These are phyloP conservation scores for Pollicipes pollicipes DNA, from an alignment of 1,140 invertebrate genomes.

Conservation along the genomic window DNA sequence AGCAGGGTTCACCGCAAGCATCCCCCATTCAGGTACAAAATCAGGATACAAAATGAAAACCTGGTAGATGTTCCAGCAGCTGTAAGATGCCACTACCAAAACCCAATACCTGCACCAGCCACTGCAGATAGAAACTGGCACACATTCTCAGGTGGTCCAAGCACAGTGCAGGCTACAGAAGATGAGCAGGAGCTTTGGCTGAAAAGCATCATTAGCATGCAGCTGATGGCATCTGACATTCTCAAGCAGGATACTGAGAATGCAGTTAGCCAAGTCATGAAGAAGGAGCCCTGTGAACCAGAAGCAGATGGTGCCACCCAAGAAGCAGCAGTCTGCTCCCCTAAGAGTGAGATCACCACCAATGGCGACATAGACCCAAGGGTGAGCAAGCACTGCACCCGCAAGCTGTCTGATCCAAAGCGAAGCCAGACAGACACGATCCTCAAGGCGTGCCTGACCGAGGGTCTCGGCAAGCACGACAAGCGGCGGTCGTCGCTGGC, in stretches of 20 bases:
- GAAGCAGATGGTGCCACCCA: background rate
- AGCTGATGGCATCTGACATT: background rate
- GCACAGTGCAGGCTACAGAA: background rate
- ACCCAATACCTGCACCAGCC: background rate
- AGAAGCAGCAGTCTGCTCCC: no score
- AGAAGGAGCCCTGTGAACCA: background rate
- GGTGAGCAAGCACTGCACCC: background rate
- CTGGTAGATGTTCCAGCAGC: conserved; percentile 1
- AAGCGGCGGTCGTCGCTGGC: background rate
- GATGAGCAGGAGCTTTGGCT: conserved; percentile 1
- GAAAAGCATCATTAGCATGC: background rate
- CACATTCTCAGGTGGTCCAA: background rate
- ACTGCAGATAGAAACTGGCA: background rate
- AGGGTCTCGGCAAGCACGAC: background rate
- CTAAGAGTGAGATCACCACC: background rate
- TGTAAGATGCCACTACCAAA: conserved; percentile 4
- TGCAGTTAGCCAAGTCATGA: background rate
- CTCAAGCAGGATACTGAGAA: background rate
- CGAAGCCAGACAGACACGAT: background rate
- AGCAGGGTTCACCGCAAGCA: conserved; percentile 48
- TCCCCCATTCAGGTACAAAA: conserved; percentile 50
- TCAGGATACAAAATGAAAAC: conserved; percentile 15
- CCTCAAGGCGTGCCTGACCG: conserved; percentile 1
- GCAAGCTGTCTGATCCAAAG: background rate
- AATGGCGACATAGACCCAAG: conserved; percentile 3